A percentile compares a stretch with the other conserved stretches of the same genome.
Conservation (phyloP, 1,140 invertebrate species). For the Heterodera schachtii region DNA sequence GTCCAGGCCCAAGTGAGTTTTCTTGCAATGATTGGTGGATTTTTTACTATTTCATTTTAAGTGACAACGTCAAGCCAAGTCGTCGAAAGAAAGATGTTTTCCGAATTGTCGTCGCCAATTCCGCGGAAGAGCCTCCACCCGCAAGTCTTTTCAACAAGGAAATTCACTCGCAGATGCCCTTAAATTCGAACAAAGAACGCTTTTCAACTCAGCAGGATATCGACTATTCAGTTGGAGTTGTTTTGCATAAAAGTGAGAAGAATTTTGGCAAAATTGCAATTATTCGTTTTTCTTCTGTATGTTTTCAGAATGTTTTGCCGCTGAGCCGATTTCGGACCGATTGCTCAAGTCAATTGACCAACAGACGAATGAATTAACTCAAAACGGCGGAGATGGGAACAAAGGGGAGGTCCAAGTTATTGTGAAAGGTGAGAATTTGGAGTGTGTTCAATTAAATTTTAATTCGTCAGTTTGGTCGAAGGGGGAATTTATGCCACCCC, state of each 20-base stretch:
- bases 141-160: neutral
- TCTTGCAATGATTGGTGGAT: neutral
- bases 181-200: neutral
- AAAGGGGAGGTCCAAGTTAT: neutral
- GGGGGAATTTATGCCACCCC: neutral
- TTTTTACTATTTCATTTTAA: neutral
- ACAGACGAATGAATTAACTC: neutral
- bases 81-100: neutral
- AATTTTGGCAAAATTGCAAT: neutral
- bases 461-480: neutral
- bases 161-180: neutral
- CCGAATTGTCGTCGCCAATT: neutral
- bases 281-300: neutral
- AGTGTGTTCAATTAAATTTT: too few species aligned
- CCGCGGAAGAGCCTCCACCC: neutral
- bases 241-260: neutral
- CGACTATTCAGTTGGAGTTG: conserved; percentile 2
- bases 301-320: neutral
- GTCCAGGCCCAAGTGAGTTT: neutral
- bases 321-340: neutral
- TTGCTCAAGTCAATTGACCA: neutral
- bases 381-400: neutral
- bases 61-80: neutral
- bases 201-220: neutral
- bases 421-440: neutral